These are phyloP conservation scores for Halictus rubicundus DNA, from an alignment of 1,140 invertebrate species.

Conservation along the genomic window DNA sequence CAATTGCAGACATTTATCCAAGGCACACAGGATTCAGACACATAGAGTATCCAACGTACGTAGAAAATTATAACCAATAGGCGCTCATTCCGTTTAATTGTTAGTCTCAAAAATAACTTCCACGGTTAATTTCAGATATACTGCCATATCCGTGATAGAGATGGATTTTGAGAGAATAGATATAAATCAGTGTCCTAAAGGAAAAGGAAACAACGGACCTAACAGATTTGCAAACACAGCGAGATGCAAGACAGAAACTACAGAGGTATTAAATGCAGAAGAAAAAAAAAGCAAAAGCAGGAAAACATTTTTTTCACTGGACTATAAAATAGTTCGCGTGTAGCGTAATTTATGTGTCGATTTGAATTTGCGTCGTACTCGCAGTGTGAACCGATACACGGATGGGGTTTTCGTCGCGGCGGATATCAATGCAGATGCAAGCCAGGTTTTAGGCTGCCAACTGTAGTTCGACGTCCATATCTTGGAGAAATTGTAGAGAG, in stretches of 20 bases:
- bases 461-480: slow-evolving; percentile 92
- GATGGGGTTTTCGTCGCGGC: slow-evolving; percentile 96
- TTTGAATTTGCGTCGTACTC: slow-evolving; percentile 18
- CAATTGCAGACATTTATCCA: slow-evolving; percentile 97
- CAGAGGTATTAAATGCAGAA: slow-evolving; percentile 83
- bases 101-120: neutral
- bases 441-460: slow-evolving; percentile 93
- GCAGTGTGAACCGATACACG: slow-evolving; percentile 97
- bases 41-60: slow-evolving; percentile 96
- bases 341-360: neutral
- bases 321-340: no score
- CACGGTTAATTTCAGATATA: slow-evolving; percentile 86
- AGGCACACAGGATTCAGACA: slow-evolving; percentile 96
- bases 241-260: slow-evolving; percentile 95
- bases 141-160: slow-evolving; percentile 95
- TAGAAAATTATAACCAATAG: slow-evolving; percentile 36
- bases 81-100: no score
- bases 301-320: no score
- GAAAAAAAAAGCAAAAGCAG: no score
- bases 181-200: slow-evolving; percentile 97
- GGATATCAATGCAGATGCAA: slow-evolving; percentile 97
- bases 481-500: slow-evolving; percentile 96
- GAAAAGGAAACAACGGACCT: slow-evolving; percentile 92
- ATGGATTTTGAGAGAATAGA: slow-evolving; percentile 98
- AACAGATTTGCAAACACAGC: slow-evolving; percentile 95